Percentiles rank a stretch among this genome's conserved stretches.
Conservation (phyloP, 2,888 invertebrate genomes). For the Brenthis ino region DNA sequence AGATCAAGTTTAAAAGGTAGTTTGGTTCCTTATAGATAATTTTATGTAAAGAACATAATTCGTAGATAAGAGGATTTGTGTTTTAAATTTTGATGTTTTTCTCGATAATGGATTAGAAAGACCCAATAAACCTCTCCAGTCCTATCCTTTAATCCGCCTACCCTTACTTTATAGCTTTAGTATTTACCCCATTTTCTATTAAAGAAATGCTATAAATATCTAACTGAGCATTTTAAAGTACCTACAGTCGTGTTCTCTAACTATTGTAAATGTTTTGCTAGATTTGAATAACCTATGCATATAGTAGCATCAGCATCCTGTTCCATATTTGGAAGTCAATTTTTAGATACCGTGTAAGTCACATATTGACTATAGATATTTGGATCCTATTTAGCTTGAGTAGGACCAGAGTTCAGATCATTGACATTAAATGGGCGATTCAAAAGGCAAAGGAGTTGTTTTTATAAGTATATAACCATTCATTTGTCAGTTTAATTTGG, state of each 20-base stretch:
- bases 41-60: conserved; percentile 7
- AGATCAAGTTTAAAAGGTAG: conserved; percentile 9
- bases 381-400: conserved; percentile 65
- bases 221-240: conserved; percentile 57
- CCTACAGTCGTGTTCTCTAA: conserved; percentile 53
- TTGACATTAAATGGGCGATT: conserved; percentile 55
- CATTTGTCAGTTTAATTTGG: conserved; percentile 70
- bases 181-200: conserved; percentile 70
- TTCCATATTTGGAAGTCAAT: conserved; percentile 52
- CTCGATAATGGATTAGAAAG: conserved; percentile 29
- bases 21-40: conserved; percentile 7
- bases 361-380: conserved; percentile 60
- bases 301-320: conserved; percentile 60
- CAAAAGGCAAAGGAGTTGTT: conserved; percentile 39
- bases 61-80: conserved; percentile 17
- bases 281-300: conserved; percentile 59
- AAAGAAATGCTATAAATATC: conserved; percentile 64
- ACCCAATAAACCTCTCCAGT: conserved; percentile 46
- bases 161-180: conserved; percentile 79
- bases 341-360: conserved; percentile 49
- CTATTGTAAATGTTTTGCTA: conserved; percentile 62
- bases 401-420: conserved; percentile 72
- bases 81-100: conserved; percentile 27
- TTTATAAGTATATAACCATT: conserved; percentile 58
- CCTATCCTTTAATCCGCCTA: conserved; percentile 66